Evolutionary conservation across 2,113 vertebrate species (phyloP).

Genomic region (Anguilla rostrata): DNA sequence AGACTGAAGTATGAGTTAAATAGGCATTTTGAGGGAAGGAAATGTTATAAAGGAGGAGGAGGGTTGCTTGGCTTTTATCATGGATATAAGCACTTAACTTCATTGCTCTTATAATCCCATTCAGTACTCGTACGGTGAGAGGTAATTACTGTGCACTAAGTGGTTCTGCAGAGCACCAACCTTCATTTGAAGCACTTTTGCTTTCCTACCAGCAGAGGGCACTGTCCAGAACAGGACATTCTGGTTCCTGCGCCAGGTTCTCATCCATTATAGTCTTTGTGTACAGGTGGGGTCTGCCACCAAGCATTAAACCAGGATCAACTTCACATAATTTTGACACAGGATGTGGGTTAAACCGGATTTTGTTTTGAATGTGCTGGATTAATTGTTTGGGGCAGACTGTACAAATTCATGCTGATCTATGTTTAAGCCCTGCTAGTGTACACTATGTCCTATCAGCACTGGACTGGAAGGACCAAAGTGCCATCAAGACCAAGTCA

Average conservation of each 20-base stretch:
- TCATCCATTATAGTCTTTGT: not conserved
- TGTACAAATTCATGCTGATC: not conserved
- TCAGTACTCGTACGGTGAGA: too few species aligned
- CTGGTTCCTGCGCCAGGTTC: not conserved
- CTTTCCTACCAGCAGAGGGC: conserved; percentile 22
- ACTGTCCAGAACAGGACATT: not conserved
- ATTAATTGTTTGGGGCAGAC: not conserved
- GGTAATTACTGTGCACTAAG: too few species aligned
- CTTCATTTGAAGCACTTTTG: not conserved
- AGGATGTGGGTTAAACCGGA: not conserved
- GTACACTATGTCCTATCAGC: not conserved
- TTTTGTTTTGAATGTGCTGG: not conserved
- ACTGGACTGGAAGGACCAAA: too few species aligned
- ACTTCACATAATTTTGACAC: not conserved
- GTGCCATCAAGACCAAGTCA: not conserved
- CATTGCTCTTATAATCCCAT: too few species aligned
- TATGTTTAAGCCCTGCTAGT: not conserved
- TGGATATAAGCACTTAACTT: too few species aligned
- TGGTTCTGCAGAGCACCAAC: not conserved
- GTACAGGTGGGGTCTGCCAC: not conserved
- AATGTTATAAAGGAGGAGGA: too few species aligned
- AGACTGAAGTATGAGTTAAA: too few species aligned
- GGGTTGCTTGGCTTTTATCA: too few species aligned
- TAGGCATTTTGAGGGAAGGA: too few species aligned
- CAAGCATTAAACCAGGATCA: not conserved